phyloP scores from a whole-genome alignment of 53 echinoderm and acorn worm genomes.

The Actinopyga echinites region DNA sequence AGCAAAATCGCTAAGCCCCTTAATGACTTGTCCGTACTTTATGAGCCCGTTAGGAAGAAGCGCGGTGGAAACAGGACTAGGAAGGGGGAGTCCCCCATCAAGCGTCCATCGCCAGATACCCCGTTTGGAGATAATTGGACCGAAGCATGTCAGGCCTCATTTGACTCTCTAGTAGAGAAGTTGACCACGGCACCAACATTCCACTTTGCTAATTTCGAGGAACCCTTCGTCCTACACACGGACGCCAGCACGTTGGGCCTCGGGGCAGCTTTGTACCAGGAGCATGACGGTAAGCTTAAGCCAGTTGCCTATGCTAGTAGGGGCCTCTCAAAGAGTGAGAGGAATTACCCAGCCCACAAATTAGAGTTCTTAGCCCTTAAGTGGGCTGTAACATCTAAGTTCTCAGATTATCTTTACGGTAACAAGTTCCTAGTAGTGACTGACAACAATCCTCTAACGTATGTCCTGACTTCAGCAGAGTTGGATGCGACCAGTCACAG shows the following conservation, averaged over 20 bases:
- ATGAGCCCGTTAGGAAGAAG: slow-evolving; percentile 1
- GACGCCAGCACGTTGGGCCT: slow-evolving; percentile 53
- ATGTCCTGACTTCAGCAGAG: slow-evolving; percentile 53
- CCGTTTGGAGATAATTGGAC: slow-evolving; percentile 60
- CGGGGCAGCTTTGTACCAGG: slow-evolving; percentile 67
- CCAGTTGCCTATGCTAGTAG: slow-evolving; percentile 65
- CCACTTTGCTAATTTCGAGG: slow-evolving; percentile 51
- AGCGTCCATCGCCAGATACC: slow-evolving; percentile 13
- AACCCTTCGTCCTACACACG: slow-evolving; percentile 69
- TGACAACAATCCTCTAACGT: slow-evolving; percentile 58
- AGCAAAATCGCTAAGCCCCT: no score
- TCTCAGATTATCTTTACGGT: slow-evolving; percentile 55
- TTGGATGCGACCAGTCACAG: slow-evolving; percentile 57
- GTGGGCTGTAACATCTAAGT: slow-evolving; percentile 59
- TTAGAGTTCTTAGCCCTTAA: slow-evolving; percentile 54
- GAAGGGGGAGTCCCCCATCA: neutral
- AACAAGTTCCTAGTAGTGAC: slow-evolving; percentile 42
- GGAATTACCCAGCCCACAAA: slow-evolving; percentile 34
- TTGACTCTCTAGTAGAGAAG: slow-evolving; percentile 39
- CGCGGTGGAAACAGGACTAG: neutral
- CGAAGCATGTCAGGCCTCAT: slow-evolving; percentile 52
- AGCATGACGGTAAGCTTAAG: slow-evolving; percentile 51
- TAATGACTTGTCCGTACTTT: slow-evolving; percentile 27
- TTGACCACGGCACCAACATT: slow-evolving; percentile 65
- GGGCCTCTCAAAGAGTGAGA: slow-evolving; percentile 12